Base-by-base conservation (phyloP, 2,113 vertebrate genomes). In the Tenrec ecaudatus region DNA sequence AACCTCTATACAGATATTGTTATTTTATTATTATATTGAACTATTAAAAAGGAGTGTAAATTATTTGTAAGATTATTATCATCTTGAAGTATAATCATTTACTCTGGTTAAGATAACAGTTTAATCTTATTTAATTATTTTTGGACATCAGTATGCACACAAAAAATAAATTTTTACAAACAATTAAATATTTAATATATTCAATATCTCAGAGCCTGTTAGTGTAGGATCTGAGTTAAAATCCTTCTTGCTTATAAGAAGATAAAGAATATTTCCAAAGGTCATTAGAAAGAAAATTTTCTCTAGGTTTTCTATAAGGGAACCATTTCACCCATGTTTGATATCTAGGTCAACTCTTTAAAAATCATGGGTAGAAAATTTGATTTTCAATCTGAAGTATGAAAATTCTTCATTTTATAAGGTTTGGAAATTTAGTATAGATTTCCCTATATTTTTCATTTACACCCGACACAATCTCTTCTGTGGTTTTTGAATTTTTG, bases 191-290 rank as follows among this genome's bases (percentile, higher is more conserved):
- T 40, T 53, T 0, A n/a, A 82, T 76, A 82, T n/a, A 89, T 69
- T 79, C 31, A 16, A 62, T n/a, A 82, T 60, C 40, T 68, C 29
- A 80, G 19, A 57, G 31, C 77, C 78, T 71, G 89, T 86, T 57
- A 87, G n/a, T 92, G 2, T 9, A 90, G 40, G 76, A 77, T 83
- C 40, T 86, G 47, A 93, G 88, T 90, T 83, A 71, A 93, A 95
- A 93, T 94, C 90, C 27, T 83, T 79, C 53, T 90, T 89, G 47
- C 84, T 68, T 73, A 64, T 80, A 40, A 88, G 19, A 80, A 92
- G 71, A 79, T 90, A 43, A 89, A 92, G 69, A 27, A 64, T 91
- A 33, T 92, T 86, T 94, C 66, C 4, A 86, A 43, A 94, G 81
- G 36, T 88, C 64, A 88, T 86, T 69, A 86, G 75, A 88, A 91